Percentiles rank a stretch among this genome's conserved stretches.
phyloP scores from a whole-genome alignment of 2,113 vertebrate genomes.

The Calyptomena viridis region DNA sequence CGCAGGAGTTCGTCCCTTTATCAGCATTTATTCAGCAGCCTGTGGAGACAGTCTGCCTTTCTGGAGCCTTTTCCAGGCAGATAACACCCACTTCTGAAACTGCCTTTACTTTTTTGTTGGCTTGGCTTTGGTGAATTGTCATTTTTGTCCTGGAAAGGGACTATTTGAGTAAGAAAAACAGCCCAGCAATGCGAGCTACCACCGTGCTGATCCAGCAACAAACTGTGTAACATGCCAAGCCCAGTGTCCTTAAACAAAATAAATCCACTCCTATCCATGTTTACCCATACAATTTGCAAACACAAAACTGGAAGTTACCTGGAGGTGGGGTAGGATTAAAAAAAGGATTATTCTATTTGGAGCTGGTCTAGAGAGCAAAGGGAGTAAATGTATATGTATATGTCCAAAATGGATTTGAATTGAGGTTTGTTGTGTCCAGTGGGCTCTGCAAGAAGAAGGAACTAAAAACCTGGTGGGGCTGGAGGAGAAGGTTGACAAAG shows the following conservation, averaged over 20 bases:
- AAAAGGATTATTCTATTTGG: neutral
- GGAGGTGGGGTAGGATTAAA: neutral
- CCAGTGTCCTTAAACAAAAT: neutral
- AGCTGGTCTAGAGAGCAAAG: neutral
- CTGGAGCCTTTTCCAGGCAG: constrained; percentile 39
- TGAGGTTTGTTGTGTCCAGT: neutral
- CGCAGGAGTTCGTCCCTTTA: constrained; percentile 57
- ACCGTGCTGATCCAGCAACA: neutral
- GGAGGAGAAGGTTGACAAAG: neutral
- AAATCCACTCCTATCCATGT: neutral
- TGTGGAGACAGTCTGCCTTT: constrained; percentile 65
- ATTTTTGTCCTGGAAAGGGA: neutral
- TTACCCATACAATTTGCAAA: neutral
- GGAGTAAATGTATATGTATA: neutral
- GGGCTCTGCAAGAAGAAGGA: neutral
- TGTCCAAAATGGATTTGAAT: neutral
- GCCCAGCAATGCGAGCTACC: neutral
- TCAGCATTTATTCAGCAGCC: constrained; percentile 69
- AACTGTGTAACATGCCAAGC: neutral
- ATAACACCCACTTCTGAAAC: constrained; percentile 17
- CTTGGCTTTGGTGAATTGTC: constrained; percentile 5
- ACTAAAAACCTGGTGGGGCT: neutral
- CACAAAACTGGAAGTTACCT: neutral
- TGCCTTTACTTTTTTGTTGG: neutral
- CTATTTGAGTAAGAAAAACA: neutral